Evolutionary conservation across 2,888 invertebrate genomes (phyloP).

Genomic region (Meghimatium bilineatum): DNA sequence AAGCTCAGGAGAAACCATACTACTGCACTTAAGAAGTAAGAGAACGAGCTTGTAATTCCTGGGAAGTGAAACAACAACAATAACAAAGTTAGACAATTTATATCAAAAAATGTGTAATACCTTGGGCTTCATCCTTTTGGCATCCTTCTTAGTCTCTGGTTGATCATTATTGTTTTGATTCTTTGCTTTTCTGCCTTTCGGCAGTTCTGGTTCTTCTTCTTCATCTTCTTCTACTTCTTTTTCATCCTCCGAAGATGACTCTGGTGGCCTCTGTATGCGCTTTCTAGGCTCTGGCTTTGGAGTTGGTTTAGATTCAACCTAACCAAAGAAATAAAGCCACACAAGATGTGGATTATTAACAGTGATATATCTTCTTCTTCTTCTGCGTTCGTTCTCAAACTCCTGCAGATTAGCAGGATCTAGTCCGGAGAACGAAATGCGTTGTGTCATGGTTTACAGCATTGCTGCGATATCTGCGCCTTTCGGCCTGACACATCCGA

Average conservation of each 20-base stretch:
- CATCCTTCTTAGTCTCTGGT: conserved; percentile 16
- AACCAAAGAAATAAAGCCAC: not conserved
- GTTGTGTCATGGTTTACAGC: too few species aligned
- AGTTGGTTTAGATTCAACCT: conserved; percentile 24
- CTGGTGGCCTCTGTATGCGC: conserved; percentile 31
- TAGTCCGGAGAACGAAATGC: too few species aligned
- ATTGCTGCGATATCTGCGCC: too few species aligned
- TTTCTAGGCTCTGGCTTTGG: conserved; percentile 36
- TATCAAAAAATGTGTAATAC: conserved; percentile 5
- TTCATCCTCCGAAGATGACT: conserved; percentile 50
- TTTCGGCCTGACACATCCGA: too few species aligned
- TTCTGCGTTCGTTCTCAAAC: too few species aligned
- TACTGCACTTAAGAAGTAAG: too few species aligned
- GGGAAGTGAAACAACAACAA: too few species aligned
- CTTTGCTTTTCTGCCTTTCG: conserved; percentile 20
- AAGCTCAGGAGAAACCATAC: too few species aligned
- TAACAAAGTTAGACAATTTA: not conserved
- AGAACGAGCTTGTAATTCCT: too few species aligned
- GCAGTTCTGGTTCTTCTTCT: conserved; percentile 33
- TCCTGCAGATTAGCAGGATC: too few species aligned
- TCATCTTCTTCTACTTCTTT: conserved; percentile 40
- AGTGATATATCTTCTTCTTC: too few species aligned
- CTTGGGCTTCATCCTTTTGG: conserved; percentile 19
- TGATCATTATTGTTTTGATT: conserved; percentile 30
- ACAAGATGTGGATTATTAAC: not conserved